These are phyloP conservation scores for Hypocryptadius cinnamomeus DNA, from an alignment of 2,113 vertebrate genomes.

Conservation along the genomic window DNA sequence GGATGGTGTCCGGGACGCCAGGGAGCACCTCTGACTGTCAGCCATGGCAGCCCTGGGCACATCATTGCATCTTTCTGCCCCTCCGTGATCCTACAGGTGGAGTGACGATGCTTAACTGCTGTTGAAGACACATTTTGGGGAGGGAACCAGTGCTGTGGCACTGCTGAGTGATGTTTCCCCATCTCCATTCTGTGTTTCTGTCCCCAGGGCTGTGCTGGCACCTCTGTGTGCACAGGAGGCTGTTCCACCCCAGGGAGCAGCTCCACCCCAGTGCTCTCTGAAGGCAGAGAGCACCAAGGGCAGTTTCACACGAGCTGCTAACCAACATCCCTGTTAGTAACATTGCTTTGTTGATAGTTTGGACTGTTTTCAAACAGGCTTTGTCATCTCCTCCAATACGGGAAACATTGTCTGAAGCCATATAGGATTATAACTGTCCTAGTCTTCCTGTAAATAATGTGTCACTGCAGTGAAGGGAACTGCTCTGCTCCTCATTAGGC, in stretches of 20 bases:
- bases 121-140: neutral
- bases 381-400: neutral
- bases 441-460: neutral
- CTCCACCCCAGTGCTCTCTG: neutral
- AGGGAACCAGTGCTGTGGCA: neutral
- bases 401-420: neutral
- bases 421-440: neutral
- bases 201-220: neutral
- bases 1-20: neutral
- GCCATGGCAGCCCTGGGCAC: accelerated
- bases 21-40: neutral
- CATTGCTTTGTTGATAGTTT: neutral
- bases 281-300: neutral
- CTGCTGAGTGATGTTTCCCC: neutral
- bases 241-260: neutral
- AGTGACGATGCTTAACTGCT: neutral
- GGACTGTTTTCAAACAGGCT: neutral
- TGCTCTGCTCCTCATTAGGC: neutral
- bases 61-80: neutral
- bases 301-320: neutral
- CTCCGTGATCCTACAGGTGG: neutral
- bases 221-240: neutral
- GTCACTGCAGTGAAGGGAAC: neutral
- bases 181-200: accelerated
- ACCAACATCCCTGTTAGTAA: neutral